Base-by-base conservation (phyloP, 2,113 vertebrate species). In the Xiphias gladius region DNA sequence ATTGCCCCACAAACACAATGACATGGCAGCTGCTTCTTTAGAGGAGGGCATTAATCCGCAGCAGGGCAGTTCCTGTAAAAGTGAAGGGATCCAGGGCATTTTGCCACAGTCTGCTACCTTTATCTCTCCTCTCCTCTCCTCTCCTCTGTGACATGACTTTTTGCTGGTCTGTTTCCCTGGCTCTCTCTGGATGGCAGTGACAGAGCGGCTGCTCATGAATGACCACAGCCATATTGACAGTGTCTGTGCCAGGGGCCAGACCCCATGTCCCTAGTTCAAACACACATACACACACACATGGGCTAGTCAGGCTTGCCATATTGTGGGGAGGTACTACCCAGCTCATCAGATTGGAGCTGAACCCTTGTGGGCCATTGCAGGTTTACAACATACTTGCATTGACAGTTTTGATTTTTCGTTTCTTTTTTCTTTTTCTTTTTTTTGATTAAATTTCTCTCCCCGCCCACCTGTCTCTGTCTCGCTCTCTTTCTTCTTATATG, bases 311-410 rank as follows among this genome's bases (percentile, higher is more conserved):
- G 62, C 74, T 67, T 12, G 63, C 73, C 88, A 93, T 92, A 89
- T 93, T 93, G 90, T 69, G 62, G 84, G 88, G 89, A 88, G 91
- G 89, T 66, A 83, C 89, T 48, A 17, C 71, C 91, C 91, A 94
- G 90, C 89, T 93, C 90, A 90, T 88, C 65, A 17, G 32, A 79
- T 73, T 87, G 73, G 57, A 85, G 75, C 69, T 32, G 50, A 80
- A 71, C 73, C 78, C 52, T 67, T 54, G 26, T 46, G 77, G 67
- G 69, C 72, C 84, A 71, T 85, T 74, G 63, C 84, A 77, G 78
- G 83, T 62, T 83, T 79, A 55, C 35, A 58, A 24, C 59, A 54
- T 57, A 58, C 66, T 35, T 39, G 68, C 68, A 71, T 80, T n/a
- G 54, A 58, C 55, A 5, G 69, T 66, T 70, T 63, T 13, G 16